Evolutionary conservation across 2,797 vertebrate genomes (phyloP), one percentile per base, ranked within the genome.

Genomic region (Champsocephalus gunnari): DNA sequence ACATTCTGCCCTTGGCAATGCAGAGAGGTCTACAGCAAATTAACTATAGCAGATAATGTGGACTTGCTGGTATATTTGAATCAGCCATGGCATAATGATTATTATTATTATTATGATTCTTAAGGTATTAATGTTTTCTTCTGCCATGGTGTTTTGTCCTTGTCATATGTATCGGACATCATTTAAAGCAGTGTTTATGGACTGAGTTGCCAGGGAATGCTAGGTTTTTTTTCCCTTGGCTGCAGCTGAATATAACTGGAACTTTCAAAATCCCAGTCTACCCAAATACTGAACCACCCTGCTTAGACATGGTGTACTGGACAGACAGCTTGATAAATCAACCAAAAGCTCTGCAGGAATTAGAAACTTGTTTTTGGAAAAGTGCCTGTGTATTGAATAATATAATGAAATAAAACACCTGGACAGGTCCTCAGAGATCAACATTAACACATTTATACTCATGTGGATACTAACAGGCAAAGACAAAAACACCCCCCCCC

Each of bases 191-290:
- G 34, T 1, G 8, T 47, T n/a, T 24, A 43, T 41, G 21, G 44
- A 28, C 45, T 28, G 12, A 51, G 19, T 48, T 24, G 50, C 17
- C 45, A 11, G 34, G 16, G 34, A 14, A 24, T 48, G 21, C 53
- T 51, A 28, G 7, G 17, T 1, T 75, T 71, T 62, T 71, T 56
- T 63, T 51, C 48, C 12, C 45, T 16, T 17, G 11, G 19, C 41
- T 63, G 12, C 45, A 44, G 24, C 50, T 38, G 59, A 63, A 67
- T 73, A 34, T 53, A 56, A 58, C 60, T 51, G 21, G 51, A 78
- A 66, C 51, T 55, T 50, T 75, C 59, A 86, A 71, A 79, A 79
- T 61, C 53, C 34, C 59, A 58, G 41, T 45, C 32, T 44, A 50
- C 19, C 19, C 59, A 19, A 72, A 56, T 34, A 66, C 62, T 66